Conservation (phyloP, 2,113 vertebrate genomes). For the Diadophis punctatus region DNA sequence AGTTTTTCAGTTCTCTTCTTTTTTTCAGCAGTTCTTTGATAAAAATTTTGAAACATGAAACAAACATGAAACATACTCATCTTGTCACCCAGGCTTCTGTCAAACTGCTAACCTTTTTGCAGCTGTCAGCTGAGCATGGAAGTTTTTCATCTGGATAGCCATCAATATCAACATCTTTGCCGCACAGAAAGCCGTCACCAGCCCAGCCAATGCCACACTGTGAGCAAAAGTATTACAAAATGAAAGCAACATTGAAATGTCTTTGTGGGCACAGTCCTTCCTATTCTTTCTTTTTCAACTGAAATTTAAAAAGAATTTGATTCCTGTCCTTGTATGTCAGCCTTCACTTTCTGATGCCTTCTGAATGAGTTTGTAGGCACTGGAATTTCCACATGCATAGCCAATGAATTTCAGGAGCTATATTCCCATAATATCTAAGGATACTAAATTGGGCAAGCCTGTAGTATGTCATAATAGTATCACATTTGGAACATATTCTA, state of each 20-base stretch:
- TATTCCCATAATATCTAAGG: not conserved
- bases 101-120: slow-evolving; percentile 79
- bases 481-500: not conserved
- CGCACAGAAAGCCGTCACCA: slow-evolving; percentile 89
- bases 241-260: slow-evolving; percentile 19
- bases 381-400: not conserved
- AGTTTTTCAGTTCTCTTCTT: not conserved
- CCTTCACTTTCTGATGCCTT: not conserved
- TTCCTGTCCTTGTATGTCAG: not conserved
- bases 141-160: slow-evolving; percentile 86
- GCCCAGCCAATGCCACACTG: slow-evolving; percentile 95
- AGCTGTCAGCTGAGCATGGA: slow-evolving; percentile 77
- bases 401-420: not conserved
- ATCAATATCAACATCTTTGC: slow-evolving; percentile 93
- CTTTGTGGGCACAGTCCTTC: not conserved
- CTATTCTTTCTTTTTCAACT: not conserved
- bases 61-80: not conserved
- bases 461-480: not conserved
- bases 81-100: not conserved
- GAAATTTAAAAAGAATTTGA: not conserved
- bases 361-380: not conserved
- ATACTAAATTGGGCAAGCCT: not conserved
- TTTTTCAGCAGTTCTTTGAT: not conserved
- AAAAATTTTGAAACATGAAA: not conserved
- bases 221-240: slow-evolving; percentile 45